Conservation (phyloP, 23 tunicate genomes). For the Halocynthia roretzi region DNA sequence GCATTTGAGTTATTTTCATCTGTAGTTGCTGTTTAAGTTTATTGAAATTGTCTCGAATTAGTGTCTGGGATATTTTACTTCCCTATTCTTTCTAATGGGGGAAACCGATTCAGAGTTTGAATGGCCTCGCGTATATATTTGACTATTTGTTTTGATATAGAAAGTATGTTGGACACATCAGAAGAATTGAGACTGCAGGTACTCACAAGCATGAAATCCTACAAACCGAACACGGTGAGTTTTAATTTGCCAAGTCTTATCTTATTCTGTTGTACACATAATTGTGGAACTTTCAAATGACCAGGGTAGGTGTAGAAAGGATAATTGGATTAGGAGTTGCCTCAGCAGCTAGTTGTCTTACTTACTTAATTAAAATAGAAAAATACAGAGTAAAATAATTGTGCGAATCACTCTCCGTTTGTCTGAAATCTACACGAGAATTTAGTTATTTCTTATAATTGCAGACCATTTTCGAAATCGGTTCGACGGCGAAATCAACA, state of each 20-base stretch:
- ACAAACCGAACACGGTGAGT: constrained; percentile 74
- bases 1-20: neutral
- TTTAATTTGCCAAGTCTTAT: neutral
- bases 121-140: no score
- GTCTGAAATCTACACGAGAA: neutral
- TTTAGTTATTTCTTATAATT: neutral
- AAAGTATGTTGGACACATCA: constrained; percentile 27
- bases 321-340: no score
- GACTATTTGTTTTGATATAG: constrained; percentile 1
- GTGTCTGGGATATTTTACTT: neutral
- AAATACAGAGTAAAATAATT: neutral
- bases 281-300: no score
- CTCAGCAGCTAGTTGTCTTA: no score
- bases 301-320: no score
- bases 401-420: neutral
- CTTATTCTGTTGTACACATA: no score
- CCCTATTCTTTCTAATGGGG: neutral
- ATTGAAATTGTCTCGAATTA: neutral
- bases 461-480: constrained; percentile 90
- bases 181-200: constrained; percentile 45
- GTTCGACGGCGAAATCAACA: constrained; percentile 52
- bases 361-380: neutral
- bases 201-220: constrained; percentile 33
- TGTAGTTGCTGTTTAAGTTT: neutral
- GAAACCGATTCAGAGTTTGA: no score